A percentile compares a stretch with the other conserved stretches of the same genome.
These are phyloP conservation scores for Channa maculata DNA, from an alignment of 2,113 vertebrate genomes.

Conservation along the genomic window DNA sequence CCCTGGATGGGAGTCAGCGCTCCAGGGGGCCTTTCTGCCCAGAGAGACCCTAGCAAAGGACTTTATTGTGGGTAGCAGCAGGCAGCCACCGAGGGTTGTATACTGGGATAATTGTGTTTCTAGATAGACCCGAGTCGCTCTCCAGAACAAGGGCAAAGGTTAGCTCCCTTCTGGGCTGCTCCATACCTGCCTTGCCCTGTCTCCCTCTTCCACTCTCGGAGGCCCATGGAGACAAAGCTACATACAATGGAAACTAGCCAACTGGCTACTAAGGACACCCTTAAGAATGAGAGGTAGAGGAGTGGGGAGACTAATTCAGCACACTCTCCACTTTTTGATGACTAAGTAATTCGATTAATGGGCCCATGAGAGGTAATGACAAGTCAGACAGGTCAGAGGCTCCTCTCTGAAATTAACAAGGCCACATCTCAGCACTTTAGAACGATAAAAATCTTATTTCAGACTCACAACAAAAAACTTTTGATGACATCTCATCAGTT, in stretches of 20 bases:
- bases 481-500: slow-evolving; percentile 66
- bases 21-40: slow-evolving; percentile 87
- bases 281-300: slow-evolving; percentile 74
- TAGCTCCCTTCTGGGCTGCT: slow-evolving; percentile 77
- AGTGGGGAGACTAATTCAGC: slow-evolving; percentile 72
- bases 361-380: slow-evolving; percentile 52
- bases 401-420: slow-evolving; percentile 25
- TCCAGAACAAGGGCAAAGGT: slow-evolving; percentile 88
- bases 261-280: slow-evolving; percentile 58
- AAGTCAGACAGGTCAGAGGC: slow-evolving; percentile 50
- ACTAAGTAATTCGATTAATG: slow-evolving; percentile 76
- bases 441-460: slow-evolving; percentile 68
- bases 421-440: slow-evolving; percentile 56
- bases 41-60: slow-evolving; percentile 82
- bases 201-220: slow-evolving; percentile 59
- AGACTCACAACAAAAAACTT: slow-evolving; percentile 61
- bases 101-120: slow-evolving; percentile 80
- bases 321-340: slow-evolving; percentile 61
- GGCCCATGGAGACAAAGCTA: slow-evolving; percentile 33
- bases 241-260: slow-evolving; percentile 67
- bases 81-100: slow-evolving; percentile 87
- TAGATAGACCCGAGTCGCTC: slow-evolving; percentile 74
- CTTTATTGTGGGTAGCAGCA: slow-evolving; percentile 93
- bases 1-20: slow-evolving; percentile 88
- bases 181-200: slow-evolving; percentile 84